These are phyloP conservation scores for Calyptomena viridis DNA, from an alignment of 2,113 vertebrate genomes.

Conservation along the genomic window DNA sequence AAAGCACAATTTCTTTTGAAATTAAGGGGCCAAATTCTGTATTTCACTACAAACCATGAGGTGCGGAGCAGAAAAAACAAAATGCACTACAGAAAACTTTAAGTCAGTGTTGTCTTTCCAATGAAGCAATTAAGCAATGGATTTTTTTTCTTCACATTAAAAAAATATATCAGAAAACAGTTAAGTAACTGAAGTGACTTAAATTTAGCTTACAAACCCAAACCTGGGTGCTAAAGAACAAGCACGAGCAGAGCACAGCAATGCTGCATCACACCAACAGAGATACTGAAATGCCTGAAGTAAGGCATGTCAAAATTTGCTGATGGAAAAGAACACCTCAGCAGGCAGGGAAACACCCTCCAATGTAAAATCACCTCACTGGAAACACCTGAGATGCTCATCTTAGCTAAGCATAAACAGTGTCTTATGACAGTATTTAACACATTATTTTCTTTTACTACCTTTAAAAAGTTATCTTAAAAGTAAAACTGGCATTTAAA, in stretches of 20 bases:
- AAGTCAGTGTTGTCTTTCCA: neutral
- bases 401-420: neutral
- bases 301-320: fast-evolving
- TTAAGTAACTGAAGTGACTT: neutral
- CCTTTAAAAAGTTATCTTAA: neutral
- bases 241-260: neutral
- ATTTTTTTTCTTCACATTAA: neutral
- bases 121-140: neutral
- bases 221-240: neutral
- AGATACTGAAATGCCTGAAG: neutral
- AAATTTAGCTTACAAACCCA: neutral
- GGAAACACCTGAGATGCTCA: neutral
- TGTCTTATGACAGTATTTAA: neutral
- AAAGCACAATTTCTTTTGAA: neutral
- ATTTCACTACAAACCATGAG: neutral
- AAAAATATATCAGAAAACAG: neutral
- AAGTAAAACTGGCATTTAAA: neutral
- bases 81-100: neutral
- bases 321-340: neutral
- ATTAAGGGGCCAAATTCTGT: neutral
- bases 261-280: neutral
- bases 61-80: neutral
- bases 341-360: neutral
- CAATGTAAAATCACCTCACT: neutral
- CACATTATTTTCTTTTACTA: neutral